These are phyloP conservation scores for Eulemur rubriventer DNA, from an alignment of 2,797 vertebrate species.

Conservation along the genomic window DNA sequence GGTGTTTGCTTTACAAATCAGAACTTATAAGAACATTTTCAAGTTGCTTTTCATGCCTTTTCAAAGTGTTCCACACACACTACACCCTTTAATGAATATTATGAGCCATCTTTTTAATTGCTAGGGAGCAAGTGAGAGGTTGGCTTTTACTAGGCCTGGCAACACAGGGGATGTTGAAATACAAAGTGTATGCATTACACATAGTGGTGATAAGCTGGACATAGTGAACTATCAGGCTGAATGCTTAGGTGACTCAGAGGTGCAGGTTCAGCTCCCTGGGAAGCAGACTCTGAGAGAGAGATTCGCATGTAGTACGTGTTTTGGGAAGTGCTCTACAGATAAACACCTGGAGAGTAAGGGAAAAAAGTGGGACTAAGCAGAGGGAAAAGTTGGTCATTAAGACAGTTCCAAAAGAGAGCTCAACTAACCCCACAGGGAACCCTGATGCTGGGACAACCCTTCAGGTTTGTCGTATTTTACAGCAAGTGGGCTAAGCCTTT, in stretches of 20 bases:
- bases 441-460: background rate
- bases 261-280: background rate
- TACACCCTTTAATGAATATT: background rate
- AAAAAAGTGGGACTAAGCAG: background rate
- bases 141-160: background rate
- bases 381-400: background rate
- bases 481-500: constrained; percentile 12
- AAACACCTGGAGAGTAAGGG: background rate
- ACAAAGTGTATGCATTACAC: background rate
- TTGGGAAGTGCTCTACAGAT: background rate
- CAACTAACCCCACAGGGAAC: background rate
- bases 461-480: background rate
- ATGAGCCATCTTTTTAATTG: constrained; percentile 36
- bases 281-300: constrained; percentile 26
- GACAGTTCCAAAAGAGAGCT: background rate
- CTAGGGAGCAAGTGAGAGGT: background rate
- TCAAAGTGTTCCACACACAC: background rate
- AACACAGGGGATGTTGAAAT: constrained; percentile 16
- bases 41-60: constrained; percentile 28
- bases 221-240: background rate
- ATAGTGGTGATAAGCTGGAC: background rate
- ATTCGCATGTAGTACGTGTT: background rate
- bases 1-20: constrained; percentile 41
- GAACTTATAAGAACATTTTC: constrained; percentile 38
- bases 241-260: background rate